phyloP scores from a whole-genome alignment of 1,140 invertebrate species.

The Tyrophagus putrescentiae region DNA sequence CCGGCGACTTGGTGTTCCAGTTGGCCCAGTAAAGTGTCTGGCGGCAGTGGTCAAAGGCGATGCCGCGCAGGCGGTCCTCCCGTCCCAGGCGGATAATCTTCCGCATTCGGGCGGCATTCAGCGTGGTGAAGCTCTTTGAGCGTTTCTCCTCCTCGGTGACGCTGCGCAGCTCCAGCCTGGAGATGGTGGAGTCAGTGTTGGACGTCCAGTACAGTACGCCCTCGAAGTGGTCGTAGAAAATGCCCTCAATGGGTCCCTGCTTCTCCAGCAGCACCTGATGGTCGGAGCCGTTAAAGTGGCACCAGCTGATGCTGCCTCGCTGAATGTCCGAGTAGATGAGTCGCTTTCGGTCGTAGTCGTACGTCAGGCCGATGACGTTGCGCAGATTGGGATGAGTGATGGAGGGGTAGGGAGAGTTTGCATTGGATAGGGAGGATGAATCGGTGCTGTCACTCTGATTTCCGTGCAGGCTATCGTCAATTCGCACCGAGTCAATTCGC shows the following conservation, averaged over 20 bases:
- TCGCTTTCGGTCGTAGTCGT: constrained; percentile 50
- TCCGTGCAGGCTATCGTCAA: constrained; percentile 49
- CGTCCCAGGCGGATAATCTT: constrained; percentile 48
- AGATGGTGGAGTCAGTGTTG: constrained; percentile 58
- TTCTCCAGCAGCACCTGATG: constrained; percentile 51
- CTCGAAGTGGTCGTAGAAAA: constrained; percentile 52
- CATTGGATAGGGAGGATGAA: not conserved
- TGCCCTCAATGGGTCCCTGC: constrained; percentile 63
- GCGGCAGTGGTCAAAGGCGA: constrained; percentile 62
- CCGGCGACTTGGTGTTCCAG: constrained; percentile 52
- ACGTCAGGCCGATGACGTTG: constrained; percentile 67
- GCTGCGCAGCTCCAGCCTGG: constrained; percentile 39
- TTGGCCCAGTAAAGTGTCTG: constrained; percentile 61
- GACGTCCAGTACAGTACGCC: constrained; percentile 68
- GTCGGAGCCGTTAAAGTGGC: constrained; percentile 61
- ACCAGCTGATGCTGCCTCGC: constrained; percentile 58
- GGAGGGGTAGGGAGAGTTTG: constrained; percentile 50
- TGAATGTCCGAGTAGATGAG: constrained; percentile 79
- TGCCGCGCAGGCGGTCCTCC: constrained; percentile 63
- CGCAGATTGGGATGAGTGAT: constrained; percentile 56
- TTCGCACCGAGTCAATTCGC: constrained; percentile 57
- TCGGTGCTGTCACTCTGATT: not conserved
- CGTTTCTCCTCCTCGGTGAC: not conserved
- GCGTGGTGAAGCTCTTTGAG: not conserved
- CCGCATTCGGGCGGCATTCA: constrained; percentile 28